Evolutionary conservation across 2,888 invertebrate species (phyloP).

Genomic region (Auanema freiburgensis): DNA sequence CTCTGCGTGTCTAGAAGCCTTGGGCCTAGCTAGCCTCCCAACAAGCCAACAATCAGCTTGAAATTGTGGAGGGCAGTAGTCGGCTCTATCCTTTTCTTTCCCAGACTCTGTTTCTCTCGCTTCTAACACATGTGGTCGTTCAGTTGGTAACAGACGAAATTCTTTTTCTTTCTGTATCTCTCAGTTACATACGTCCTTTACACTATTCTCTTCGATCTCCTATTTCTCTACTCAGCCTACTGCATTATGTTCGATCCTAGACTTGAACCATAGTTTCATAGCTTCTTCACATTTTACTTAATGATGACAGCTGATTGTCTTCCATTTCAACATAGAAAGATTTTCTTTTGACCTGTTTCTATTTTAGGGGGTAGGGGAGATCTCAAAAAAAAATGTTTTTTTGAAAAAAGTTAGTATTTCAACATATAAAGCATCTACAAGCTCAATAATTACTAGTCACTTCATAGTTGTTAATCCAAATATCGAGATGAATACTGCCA

Average conservation of each 20-base stretch:
- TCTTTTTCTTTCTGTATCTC: not conserved
- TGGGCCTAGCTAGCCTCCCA: no score
- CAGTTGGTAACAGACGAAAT: not conserved
- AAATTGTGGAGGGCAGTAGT: not conserved
- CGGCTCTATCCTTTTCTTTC: not conserved
- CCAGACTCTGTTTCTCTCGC: conserved; percentile 2
- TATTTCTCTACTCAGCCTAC: not conserved
- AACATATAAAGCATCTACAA: no score
- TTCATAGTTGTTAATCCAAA: no score
- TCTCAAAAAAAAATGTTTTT: no score
- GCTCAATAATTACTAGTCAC: no score
- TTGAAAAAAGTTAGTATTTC: no score
- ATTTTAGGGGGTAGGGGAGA: not conserved
- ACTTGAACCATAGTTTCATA: not conserved
- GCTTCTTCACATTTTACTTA: not conserved
- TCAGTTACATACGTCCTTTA: not conserved
- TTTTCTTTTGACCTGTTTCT: not conserved
- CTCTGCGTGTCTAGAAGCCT: no score
- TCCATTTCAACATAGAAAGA: not conserved
- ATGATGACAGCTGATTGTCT: not conserved
- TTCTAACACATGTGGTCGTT: not conserved
- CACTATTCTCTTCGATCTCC: not conserved
- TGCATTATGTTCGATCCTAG: not conserved
- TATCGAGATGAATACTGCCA: no score
- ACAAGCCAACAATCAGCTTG: not conserved